These are phyloP conservation scores for Mamestra configurata DNA, from an alignment of 1,140 invertebrate genomes.

Conservation along the genomic window DNA sequence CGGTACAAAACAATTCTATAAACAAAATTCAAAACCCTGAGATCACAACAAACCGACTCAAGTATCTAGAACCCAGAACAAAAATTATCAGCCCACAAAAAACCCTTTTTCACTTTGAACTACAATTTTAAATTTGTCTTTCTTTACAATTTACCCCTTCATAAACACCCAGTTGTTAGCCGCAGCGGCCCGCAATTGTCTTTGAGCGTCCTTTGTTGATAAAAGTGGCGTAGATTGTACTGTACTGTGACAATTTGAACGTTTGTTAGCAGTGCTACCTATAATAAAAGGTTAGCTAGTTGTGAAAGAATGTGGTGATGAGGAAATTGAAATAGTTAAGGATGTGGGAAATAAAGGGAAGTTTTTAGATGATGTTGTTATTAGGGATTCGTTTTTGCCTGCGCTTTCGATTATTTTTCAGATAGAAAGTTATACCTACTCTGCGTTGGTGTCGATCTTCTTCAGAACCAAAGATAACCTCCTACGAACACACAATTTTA, in stretches of 20 bases:
- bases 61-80: not conserved
- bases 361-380: not conserved
- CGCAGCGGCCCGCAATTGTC: slow-evolving; percentile 35
- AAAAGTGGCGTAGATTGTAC: slow-evolving; percentile 39
- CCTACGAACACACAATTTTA: too few species aligned
- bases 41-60: not conserved
- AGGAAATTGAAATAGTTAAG: not conserved
- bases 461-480: too few species aligned
- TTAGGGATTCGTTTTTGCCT: not conserved
- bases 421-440: too few species aligned
- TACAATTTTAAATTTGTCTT: slow-evolving; percentile 45
- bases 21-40: not conserved
- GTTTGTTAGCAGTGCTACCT: slow-evolving; percentile 25
- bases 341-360: not conserved
- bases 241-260: slow-evolving; percentile 28
- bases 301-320: not conserved
- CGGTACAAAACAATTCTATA: not conserved
- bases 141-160: slow-evolving; percentile 47
- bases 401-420: too few species aligned
- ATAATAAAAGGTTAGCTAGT: not conserved
- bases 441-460: too few species aligned
- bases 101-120: slow-evolving; percentile 1
- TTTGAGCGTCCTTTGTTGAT: slow-evolving; percentile 40
- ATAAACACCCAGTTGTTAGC: slow-evolving; percentile 47
- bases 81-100: not conserved